These are phyloP conservation scores for Callocephalon fimbriatum DNA, from an alignment of 2,113 vertebrate genomes.

Conservation along the genomic window DNA sequence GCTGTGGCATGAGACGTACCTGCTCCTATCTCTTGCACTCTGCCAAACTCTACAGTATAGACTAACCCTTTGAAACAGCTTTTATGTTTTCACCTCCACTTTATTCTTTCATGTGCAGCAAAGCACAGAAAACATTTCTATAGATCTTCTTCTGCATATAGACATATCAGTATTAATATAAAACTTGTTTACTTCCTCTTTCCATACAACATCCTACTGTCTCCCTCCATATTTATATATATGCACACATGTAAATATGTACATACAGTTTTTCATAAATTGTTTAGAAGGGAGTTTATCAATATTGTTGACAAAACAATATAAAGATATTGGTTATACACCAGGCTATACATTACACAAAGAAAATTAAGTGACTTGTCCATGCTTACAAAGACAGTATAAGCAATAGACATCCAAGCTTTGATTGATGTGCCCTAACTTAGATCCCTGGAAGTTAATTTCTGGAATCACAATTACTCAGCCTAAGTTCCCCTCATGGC, in stretches of 20 bases:
- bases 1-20: rapidly evolving
- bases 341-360: neutral
- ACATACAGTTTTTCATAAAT: neutral
- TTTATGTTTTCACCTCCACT: neutral
- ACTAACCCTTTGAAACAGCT: neutral
- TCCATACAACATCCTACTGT: neutral
- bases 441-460: neutral
- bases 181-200: neutral
- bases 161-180: neutral
- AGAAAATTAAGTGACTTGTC: neutral
- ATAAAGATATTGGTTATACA: neutral
- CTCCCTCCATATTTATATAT: rapidly evolving
- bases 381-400: neutral
- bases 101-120: neutral
- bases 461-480: neutral
- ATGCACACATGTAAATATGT: neutral
- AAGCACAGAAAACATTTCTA: neutral
- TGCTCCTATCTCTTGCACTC: neutral
- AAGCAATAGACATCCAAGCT: neutral
- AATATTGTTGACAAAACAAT: neutral
- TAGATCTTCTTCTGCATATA: neutral
- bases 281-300: neutral
- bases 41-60: neutral
- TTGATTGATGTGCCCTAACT: neutral
- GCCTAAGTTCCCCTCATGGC: neutral